A percentile compares a stretch with the other conserved stretches of the same genome.
These are phyloP conservation scores for Notarius quadriscutis DNA, from an alignment of 2,113 vertebrate species.

Conservation along the genomic window DNA sequence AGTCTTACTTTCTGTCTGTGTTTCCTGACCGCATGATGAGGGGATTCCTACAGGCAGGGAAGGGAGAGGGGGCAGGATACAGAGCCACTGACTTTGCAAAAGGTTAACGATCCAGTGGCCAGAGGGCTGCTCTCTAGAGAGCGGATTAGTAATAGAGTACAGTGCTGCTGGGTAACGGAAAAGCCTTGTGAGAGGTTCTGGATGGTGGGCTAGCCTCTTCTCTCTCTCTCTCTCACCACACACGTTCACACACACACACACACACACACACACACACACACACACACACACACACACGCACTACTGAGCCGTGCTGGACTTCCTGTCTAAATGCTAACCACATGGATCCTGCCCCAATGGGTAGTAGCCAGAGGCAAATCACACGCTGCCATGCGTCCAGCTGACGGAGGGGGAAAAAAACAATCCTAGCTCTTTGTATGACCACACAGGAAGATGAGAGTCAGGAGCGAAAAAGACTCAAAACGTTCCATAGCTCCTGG, in stretches of 20 bases:
- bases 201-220: not conserved
- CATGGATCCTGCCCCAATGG: constrained; percentile 16
- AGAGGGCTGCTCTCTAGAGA: constrained; percentile 43
- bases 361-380: constrained; percentile 27
- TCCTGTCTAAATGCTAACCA: constrained; percentile 51
- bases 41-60: constrained; percentile 14
- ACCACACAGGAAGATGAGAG: constrained; percentile 48
- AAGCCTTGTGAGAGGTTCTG: constrained; percentile 26
- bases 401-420: not conserved
- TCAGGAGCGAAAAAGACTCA: constrained; percentile 18
- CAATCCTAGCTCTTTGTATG: constrained; percentile 24
- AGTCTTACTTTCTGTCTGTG: constrained; percentile 15
- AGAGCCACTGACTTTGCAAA: constrained; percentile 39
- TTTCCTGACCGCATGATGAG: constrained; percentile 34
- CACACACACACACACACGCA: constrained; percentile 11
- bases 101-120: constrained; percentile 49
- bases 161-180: constrained; percentile 29
- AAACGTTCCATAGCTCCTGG: constrained; percentile 36
- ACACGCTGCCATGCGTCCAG: constrained; percentile 16
- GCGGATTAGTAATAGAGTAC: constrained; percentile 43
- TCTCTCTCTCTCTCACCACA: constrained; percentile 7
- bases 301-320: constrained; percentile 11
- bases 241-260: not conserved
- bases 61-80: constrained; percentile 13
- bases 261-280: not conserved